Base-by-base conservation (phyloP, 2,797 vertebrate species). In the Menidia menidia region DNA sequence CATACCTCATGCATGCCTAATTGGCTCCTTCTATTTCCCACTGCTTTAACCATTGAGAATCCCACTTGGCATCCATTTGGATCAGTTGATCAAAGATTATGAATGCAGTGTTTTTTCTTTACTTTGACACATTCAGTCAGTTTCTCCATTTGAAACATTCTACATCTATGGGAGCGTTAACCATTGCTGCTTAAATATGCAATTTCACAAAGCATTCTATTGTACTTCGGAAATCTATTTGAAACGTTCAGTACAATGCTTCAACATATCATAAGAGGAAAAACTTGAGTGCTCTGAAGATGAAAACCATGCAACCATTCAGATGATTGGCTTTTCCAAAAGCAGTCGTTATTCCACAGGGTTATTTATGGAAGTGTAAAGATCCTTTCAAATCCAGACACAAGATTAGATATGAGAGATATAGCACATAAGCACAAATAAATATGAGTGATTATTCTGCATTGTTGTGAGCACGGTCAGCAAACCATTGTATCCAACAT, bases 91-190 rank as follows among this genome's bases (percentile, higher is more conserved):
- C 6, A 53, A 15, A 32, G 30, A 11, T 59, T 50, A 69, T 67
- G 32, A 65, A 55, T 55, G 30, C 4, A 44, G 50, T 33, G 18
- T 33, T 73, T 64, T 3, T 14, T 60, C 2, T 52, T 33, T 45
- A 54, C 9, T 25, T 4, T 31, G 35, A 2, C 31, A 50, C 31
- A 44, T 52, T 59, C 25, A 45, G 11, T 15, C 19, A 1, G 12
- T 60, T 66, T 64, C 35, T 68, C 14, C 4, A 30, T 31, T 13
- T 30, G 15, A 13, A 82, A 16, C 32, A 11, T 54, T 60, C 13
- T 12, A 62, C 25, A 25, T 25, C 25, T 25, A 89, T 85, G 69
- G 86, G 71, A 91, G 89, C 88, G 25, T 16, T 59, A 50, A 61
- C 35, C 62, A 73, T 59, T 75, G 71, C 42, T 32, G 14, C 69